Conservation (phyloP, 2,113 vertebrate species). For the Pteronura brasiliensis region DNA sequence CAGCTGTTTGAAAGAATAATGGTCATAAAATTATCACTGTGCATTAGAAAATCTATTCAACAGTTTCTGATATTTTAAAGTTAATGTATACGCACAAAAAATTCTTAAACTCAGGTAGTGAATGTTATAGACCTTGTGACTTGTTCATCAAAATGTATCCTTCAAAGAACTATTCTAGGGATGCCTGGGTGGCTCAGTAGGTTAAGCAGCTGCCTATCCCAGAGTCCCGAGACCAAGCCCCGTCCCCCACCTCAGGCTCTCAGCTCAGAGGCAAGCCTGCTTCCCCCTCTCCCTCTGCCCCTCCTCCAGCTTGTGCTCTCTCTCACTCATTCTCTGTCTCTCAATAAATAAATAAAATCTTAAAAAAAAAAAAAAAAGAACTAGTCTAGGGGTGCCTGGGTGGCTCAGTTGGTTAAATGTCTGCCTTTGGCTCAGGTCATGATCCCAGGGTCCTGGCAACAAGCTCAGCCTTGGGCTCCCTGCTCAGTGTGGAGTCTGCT, state of each 20-base stretch:
- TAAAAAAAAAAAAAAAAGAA: not conserved
- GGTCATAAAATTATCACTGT: constrained; percentile 26
- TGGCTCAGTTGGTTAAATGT: not conserved
- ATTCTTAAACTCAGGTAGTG: not conserved
- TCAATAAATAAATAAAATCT: not conserved
- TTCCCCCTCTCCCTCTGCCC: not conserved
- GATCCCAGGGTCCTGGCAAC: not conserved
- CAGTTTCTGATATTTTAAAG: not conserved
- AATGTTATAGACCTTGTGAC: not conserved
- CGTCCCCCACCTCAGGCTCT: too few species aligned
- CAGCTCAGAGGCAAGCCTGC: not conserved
- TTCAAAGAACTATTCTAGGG: not conserved
- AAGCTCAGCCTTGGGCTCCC: not conserved
- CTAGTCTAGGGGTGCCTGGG: not conserved
- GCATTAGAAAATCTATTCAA: not conserved
- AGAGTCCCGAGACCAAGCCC: not conserved
- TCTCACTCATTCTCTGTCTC: not conserved
- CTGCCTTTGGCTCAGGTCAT: not conserved
- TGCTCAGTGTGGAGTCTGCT: not conserved
- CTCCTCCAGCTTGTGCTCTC: not conserved
- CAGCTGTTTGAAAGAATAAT: not conserved
- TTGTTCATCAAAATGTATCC: not conserved
- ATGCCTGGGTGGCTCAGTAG: not conserved
- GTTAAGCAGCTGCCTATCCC: not conserved
- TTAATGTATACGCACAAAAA: not conserved